A percentile compares a stretch with the other conserved stretches of the same genome.
These are phyloP conservation scores for Apolygus lucorum DNA, from an alignment of 1,140 invertebrate genomes.

Conservation along the genomic window DNA sequence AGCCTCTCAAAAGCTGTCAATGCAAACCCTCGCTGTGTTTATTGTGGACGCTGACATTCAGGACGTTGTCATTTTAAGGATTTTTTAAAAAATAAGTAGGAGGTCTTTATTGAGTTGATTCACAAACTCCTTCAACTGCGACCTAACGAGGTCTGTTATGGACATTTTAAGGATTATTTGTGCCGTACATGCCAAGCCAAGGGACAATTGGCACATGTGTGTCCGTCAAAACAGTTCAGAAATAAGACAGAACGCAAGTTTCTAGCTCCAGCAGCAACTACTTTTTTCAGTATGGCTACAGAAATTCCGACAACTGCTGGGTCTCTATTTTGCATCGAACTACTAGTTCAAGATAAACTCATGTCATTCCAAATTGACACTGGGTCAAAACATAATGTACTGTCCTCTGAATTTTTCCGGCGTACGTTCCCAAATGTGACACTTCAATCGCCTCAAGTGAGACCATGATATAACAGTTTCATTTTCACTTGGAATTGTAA, in stretches of 20 bases:
- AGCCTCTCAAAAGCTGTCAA: neutral
- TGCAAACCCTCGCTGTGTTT: neutral
- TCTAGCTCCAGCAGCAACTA: neutral
- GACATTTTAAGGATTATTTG: neutral
- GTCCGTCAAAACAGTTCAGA: neutral
- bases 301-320: neutral
- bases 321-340: neutral
- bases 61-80: neutral
- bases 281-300: neutral
- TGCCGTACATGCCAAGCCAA: neutral
- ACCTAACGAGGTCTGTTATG: no score
- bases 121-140: no score
- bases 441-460: neutral
- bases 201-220: neutral
- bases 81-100: no score
- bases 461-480: no score
- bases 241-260: neutral
- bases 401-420: neutral
- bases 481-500: no score
- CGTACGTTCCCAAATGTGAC: neutral
- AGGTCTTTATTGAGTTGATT: no score
- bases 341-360: neutral
- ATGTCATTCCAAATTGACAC: no score
- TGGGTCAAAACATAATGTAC: neutral
- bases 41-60: neutral